Conservation (phyloP, 2,888 invertebrate species). For the Vesta saturnalis region DNA sequence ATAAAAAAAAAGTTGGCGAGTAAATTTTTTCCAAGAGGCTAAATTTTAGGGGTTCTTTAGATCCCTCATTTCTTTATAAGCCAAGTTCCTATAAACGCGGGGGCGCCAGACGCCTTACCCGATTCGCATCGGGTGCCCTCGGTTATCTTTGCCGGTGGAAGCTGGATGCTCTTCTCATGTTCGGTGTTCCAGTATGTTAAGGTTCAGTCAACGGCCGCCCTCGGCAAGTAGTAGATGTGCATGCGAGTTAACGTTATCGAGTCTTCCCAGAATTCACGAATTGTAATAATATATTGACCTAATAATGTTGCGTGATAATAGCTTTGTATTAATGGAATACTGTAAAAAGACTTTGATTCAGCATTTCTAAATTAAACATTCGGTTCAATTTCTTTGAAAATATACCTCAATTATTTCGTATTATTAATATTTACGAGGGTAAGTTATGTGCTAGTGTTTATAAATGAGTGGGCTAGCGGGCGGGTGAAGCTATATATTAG, state of each 20-base stretch:
- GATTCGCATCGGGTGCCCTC: slow-evolving; percentile 47
- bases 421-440: slow-evolving; percentile 48
- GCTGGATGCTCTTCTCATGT: slow-evolving; percentile 51
- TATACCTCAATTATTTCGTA: slow-evolving; percentile 44
- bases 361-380: neutral
- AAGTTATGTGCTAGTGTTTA: slow-evolving; percentile 43
- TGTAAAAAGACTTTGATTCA: too few relatives aligned
- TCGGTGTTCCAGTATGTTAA: slow-evolving; percentile 52
- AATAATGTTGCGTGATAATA: neutral
- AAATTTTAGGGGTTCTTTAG: slow-evolving; percentile 49
- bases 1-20: slow-evolving; percentile 49
- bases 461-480: slow-evolving; percentile 43
- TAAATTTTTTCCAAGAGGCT: slow-evolving; percentile 53
- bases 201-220: slow-evolving; percentile 52
- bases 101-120: slow-evolving; percentile 49
- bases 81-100: slow-evolving; percentile 45
- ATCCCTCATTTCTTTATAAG: slow-evolving; percentile 48
- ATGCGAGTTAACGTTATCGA: slow-evolving; percentile 1
- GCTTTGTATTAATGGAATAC: neutral
- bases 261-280: slow-evolving; percentile 12
- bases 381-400: slow-evolving; percentile 14
- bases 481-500: slow-evolving; percentile 43
- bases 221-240: slow-evolving; percentile 44
- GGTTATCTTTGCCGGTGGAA: slow-evolving; percentile 57
- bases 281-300: neutral